phyloP scores from a whole-genome alignment of 2,888 invertebrate genomes.

The Lasioglossum calceatum region DNA sequence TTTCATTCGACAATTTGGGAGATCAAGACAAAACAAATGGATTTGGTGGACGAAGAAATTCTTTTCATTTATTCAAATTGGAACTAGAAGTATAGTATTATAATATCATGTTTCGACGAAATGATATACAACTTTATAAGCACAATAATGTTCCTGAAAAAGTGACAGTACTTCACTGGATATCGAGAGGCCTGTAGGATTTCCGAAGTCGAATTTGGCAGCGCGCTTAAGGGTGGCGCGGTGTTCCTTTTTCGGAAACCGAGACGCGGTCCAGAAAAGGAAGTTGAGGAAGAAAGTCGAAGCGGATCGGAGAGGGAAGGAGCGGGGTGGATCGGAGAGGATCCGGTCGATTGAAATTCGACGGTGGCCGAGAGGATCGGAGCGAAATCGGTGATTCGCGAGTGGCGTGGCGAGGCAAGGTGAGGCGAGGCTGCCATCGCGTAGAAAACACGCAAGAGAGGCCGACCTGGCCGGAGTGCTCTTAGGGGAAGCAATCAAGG shows the following conservation, averaged over 20 bases:
- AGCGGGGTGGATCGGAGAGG: not conserved
- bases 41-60: too few species aligned
- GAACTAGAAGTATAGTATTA: not conserved
- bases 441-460: constrained; percentile 30
- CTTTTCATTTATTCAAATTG: not conserved
- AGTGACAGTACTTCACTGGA: not conserved
- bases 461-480: constrained; percentile 18
- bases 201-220: not conserved
- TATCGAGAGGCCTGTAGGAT: not conserved
- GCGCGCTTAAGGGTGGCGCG: not conserved
- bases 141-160: not conserved
- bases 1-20: not conserved
- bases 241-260: not conserved
- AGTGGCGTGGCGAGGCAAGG: not conserved
- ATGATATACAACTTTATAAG: not conserved
- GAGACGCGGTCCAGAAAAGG: not conserved
- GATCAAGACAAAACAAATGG: not conserved
- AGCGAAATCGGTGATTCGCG: constrained; percentile 22
- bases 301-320: not conserved
- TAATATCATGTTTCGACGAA: not conserved
- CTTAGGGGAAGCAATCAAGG: constrained; percentile 45
- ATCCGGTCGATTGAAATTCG: constrained; percentile 7
- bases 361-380: not conserved
- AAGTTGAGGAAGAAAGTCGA: constrained; percentile 5
- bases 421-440: not conserved